Percentiles rank a stretch among this genome's conserved stretches.
phyloP scores from a whole-genome alignment of 2,113 vertebrate genomes.

The Diglossa brunneiventris region DNA sequence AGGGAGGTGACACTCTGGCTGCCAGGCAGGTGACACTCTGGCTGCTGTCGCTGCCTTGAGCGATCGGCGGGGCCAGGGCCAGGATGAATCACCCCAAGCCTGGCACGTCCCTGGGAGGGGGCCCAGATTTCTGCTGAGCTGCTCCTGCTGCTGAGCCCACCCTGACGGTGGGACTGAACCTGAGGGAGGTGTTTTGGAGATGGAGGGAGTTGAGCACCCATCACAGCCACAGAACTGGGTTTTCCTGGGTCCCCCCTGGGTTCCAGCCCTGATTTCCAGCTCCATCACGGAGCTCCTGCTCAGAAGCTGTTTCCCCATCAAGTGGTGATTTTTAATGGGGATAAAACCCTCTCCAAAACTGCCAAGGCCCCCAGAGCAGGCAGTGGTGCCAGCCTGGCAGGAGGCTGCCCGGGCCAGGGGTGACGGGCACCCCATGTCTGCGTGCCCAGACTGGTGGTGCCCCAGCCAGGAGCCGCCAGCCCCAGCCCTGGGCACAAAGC shows the following conservation, averaged over 20 bases:
- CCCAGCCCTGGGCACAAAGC: background rate
- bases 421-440: fast-evolving
- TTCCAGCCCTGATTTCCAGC: background rate
- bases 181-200: fast-evolving
- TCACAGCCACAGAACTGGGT: fast-evolving
- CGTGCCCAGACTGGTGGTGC: background rate
- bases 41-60: constrained; percentile 32
- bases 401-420: background rate
- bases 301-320: background rate
- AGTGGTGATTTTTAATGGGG: too few relatives aligned
- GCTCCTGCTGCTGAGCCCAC: background rate
- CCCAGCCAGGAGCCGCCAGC: background rate
- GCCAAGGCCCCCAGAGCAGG: background rate
- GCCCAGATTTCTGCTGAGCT: background rate
- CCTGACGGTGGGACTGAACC: fast-evolving
- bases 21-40: constrained; percentile 37
- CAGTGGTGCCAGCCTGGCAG: background rate
- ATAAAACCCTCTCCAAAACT: background rate
- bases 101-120: background rate
- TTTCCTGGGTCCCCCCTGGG: fast-evolving
- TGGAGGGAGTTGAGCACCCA: fast-evolving
- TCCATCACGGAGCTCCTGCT: background rate
- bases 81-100: background rate
- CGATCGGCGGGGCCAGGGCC: background rate
- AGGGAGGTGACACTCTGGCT: too few relatives aligned